Conservation (phyloP, 2,113 vertebrate genomes). For the Eretmochelys imbricata region DNA sequence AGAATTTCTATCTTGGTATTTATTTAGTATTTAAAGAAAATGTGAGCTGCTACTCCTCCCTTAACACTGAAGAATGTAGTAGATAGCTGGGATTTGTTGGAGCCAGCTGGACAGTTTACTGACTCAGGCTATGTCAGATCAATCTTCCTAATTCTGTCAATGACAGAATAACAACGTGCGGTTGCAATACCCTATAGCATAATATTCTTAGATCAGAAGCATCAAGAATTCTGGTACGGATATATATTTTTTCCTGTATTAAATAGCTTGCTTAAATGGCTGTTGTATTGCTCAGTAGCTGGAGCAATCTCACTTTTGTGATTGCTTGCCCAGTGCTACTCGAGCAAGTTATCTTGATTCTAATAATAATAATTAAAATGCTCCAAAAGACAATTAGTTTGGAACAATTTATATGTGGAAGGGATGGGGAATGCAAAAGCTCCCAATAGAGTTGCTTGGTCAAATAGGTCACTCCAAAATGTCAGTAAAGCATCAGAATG, state of each 20-base stretch:
- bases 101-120: background rate
- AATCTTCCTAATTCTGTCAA: background rate
- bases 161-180: background rate
- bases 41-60: conserved; percentile 5
- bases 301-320: background rate
- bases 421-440: background rate
- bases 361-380: background rate
- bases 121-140: background rate
- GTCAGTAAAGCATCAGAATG: accelerated
- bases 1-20: conserved; percentile 65
- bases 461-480: accelerated
- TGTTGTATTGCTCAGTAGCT: accelerated
- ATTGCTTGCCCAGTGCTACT: background rate
- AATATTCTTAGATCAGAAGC: background rate
- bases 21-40: conserved; percentile 59
- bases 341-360: accelerated
- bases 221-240: background rate
- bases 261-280: background rate
- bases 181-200: background rate
- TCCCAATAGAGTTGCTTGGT: background rate
- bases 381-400: background rate
- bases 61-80: conserved; percentile 18
- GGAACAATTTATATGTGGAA: background rate
- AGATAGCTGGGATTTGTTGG: background rate
- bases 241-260: accelerated